Evolutionary conservation across 1,140 invertebrate species (phyloP), one percentile per base, ranked within the genome.

Genomic region (Glossosoma conforme): DNA sequence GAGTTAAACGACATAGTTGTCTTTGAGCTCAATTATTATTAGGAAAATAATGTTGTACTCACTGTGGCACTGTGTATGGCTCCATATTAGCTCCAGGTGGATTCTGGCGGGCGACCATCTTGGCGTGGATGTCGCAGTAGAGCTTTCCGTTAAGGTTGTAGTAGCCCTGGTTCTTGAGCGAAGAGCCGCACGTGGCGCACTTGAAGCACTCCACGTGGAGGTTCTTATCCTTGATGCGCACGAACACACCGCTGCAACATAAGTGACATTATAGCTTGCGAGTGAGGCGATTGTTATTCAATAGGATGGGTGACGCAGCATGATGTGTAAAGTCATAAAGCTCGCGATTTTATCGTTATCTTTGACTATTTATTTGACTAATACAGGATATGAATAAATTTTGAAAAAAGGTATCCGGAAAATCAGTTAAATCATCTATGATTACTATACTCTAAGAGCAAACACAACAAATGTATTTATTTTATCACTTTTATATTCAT

Each of bases 191-290:
- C 30, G 92, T 95, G 35, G 90, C 83, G 70, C 94, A 98, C 70
- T 93, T 94, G 80, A 98, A 97, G 71, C 94, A 98, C 64, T 96
- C 93, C 40, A 95, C 91, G 75, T 97, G 93, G 47, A 97, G 75
- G 65, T 93, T 93, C 72, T 93, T 94, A 59, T 95, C 93, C 80
- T 94, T 94, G 70, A 96, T 94, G 63, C 91, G 84, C 30, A 94
- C 92, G 77, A 95, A 97, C 25, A 97, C 93, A 44, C 93, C 94
- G 58, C 93, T 96, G 69, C 51, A 74, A 71, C 56, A 54, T 44
- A 42, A 43, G n/a, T n/a, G n/a, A n/a, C n/a, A n/a, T n/a, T n/a
- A n/a, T n/a, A n/a, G n/a, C n/a, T n/a, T n/a, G n/a, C n/a, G n/a
- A n/a, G n/a, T n/a, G n/a, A n/a, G n/a, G n/a, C n/a, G n/a, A n/a